Percentiles rank a stretch among this genome's conserved stretches.
These are phyloP conservation scores for Heterodera filipjevi DNA, from an alignment of 2,888 invertebrate genomes.

Conservation along the genomic window DNA sequence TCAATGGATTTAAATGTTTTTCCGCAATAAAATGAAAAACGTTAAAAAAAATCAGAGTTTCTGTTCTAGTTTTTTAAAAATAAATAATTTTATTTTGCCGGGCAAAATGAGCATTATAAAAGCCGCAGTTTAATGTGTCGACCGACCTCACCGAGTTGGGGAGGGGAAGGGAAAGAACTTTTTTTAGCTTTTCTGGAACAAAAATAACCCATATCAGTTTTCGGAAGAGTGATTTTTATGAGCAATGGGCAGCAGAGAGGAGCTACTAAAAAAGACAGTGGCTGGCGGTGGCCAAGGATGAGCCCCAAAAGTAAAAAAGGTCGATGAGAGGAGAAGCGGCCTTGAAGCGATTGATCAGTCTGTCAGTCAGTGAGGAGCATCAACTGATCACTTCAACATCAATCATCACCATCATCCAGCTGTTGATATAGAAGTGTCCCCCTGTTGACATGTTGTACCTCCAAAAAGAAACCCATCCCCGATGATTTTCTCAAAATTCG, in stretches of 20 bases:
- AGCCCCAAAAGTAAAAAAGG: neutral
- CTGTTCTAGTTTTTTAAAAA: too few species aligned
- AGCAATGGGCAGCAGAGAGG: neutral
- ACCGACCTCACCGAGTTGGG: neutral
- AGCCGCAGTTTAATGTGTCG: too few species aligned
- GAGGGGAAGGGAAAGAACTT: neutral
- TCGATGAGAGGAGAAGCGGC: neutral
- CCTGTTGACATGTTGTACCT: neutral
- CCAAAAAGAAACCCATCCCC: too few species aligned
- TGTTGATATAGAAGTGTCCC: neutral
- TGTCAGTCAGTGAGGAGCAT: neutral
- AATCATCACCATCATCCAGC: neutral
- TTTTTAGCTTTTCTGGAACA: neutral
- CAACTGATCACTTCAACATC: neutral
- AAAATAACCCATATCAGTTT: neutral
- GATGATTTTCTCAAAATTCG: too few species aligned
- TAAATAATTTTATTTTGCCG: too few species aligned
- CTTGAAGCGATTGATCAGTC: neutral
- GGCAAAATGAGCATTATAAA: too few species aligned
- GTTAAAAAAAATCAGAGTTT: too few species aligned
- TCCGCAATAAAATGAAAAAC: too few species aligned
- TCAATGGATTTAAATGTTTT: too few species aligned
- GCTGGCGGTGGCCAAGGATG: neutral
- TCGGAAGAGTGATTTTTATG: neutral
- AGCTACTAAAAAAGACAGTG: neutral